Base-by-base conservation (phyloP, 2,888 invertebrate genomes). In the Plusia festucae region DNA sequence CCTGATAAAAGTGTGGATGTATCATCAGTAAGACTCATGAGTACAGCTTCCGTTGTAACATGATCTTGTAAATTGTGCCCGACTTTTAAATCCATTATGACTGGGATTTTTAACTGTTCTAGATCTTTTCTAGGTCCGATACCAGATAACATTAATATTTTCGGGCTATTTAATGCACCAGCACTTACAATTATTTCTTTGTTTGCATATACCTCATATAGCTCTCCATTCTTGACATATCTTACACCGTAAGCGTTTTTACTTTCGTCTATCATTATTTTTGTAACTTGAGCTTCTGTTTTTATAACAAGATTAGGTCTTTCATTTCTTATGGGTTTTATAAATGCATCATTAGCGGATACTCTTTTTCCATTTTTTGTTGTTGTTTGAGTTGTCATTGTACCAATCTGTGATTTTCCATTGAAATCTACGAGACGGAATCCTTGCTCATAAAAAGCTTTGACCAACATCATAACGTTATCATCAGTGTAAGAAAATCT, bases 61-160 rank as follows among this genome's bases (percentile, higher is more conserved):
- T 97, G 97, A 83, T 97, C 97, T 79, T 97, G 97, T n/a, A 97
- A 90, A 85, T 97, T 97, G 76, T 94, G 91, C 0, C 97, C 97
- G 0, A 97, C 97, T 24, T 96, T 96, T 44, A 97, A 90, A 87
- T 97, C 93, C 71, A 95, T 93, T 0, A 97, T 86, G 0, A 97
- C 92, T 51, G 90, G 85, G 63, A 96, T 96, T 6, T 93, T 90
- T 16, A 95, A 77, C 13, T 83, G 60, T 63, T 90, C 64, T 0
- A 96, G 83, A 57, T 95, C 92, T n/a, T 91, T 78, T 60, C 86
- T 86, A 0, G 96, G 96, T 13, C 97, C 97, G 6, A 97, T 91
- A 1, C 97, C 97, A 57, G 96, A 96, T 2, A 96, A 80, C 96
- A 96, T 96, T 2, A 97, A 85, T 53, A 96, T 87, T 85, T 96